A percentile compares a stretch with the other conserved stretches of the same genome.
Evolutionary conservation across 2,888 invertebrate genomes (phyloP).

Genomic region (Phalera bucephala): DNA sequence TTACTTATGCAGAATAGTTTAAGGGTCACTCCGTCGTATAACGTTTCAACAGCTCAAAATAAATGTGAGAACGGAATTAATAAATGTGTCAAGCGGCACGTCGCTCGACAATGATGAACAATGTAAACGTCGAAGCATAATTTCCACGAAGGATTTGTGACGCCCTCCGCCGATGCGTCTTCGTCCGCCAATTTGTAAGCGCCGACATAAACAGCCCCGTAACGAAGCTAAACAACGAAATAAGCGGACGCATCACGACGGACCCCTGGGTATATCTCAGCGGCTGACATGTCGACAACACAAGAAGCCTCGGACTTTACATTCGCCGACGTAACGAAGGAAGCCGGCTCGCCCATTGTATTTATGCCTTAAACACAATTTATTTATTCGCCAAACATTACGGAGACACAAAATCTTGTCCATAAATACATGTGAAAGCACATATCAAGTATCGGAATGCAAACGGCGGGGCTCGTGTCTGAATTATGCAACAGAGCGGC

Average conservation of each 20-base stretch:
- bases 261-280: slow-evolving; percentile 67
- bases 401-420: slow-evolving; percentile 82
- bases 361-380: slow-evolving; percentile 79
- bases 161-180: slow-evolving; percentile 52
- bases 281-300: slow-evolving; percentile 72
- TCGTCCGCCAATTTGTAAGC: slow-evolving; percentile 75
- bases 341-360: slow-evolving; percentile 77
- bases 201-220: slow-evolving; percentile 72
- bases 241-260: slow-evolving; percentile 50
- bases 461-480: slow-evolving; percentile 78
- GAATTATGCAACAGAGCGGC: slow-evolving; percentile 80
- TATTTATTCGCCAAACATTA: slow-evolving; percentile 82
- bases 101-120: slow-evolving; percentile 52
- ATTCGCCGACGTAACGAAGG: slow-evolving; percentile 81
- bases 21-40: slow-evolving; percentile 32
- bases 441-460: slow-evolving; percentile 83
- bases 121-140: slow-evolving; percentile 54
- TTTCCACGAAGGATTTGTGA: slow-evolving; percentile 51
- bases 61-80: slow-evolving; percentile 33
- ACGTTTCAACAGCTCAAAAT: no score
- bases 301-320: slow-evolving; percentile 74
- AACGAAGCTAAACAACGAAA: slow-evolving; percentile 80
- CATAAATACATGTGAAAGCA: slow-evolving; percentile 83
- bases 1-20: slow-evolving; percentile 28
- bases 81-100: slow-evolving; percentile 45